A percentile compares a stretch with the other conserved stretches of the same genome.
Conservation (phyloP, 1,140 invertebrate genomes). For the Nomia melanderi region DNA sequence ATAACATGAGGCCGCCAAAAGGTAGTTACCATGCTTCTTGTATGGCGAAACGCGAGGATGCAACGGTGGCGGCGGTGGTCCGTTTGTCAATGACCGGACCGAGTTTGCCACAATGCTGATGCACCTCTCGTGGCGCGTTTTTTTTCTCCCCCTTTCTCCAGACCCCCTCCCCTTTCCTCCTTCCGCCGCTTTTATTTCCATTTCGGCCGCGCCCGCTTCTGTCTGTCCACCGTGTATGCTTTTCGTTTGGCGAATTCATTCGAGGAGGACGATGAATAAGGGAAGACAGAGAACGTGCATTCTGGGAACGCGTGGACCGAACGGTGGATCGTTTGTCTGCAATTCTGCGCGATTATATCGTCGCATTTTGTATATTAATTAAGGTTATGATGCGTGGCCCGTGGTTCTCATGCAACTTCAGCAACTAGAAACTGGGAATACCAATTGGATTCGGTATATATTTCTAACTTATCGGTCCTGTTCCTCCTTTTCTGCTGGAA, state of each 20-base stretch:
- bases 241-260: conserved; percentile 41
- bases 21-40: conserved; percentile 29
- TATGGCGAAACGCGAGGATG: conserved; percentile 35
- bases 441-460: too few species aligned
- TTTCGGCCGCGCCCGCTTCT: conserved; percentile 43
- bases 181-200: conserved; percentile 39
- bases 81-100: conserved; percentile 26
- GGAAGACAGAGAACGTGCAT: neutral
- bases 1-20: conserved; percentile 48
- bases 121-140: neutral
- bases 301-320: neutral
- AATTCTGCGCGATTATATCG: neutral
- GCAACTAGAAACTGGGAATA: too few species aligned
- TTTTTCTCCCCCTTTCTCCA: neutral
- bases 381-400: neutral
- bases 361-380: conserved; percentile 4
- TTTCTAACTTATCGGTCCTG: too few species aligned
- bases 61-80: conserved; percentile 34
- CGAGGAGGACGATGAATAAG: conserved; percentile 24
- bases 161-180: conserved; percentile 33
- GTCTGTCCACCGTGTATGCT: conserved; percentile 21
- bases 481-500: too few species aligned
- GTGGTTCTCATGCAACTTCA: too few species aligned
- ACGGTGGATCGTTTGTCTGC: conserved; percentile 4
- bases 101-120: conserved; percentile 28